A percentile compares a stretch with the other conserved stretches of the same genome.
Evolutionary conservation across 2,888 invertebrate genomes (phyloP).

Genomic region (Dicycla oo): DNA sequence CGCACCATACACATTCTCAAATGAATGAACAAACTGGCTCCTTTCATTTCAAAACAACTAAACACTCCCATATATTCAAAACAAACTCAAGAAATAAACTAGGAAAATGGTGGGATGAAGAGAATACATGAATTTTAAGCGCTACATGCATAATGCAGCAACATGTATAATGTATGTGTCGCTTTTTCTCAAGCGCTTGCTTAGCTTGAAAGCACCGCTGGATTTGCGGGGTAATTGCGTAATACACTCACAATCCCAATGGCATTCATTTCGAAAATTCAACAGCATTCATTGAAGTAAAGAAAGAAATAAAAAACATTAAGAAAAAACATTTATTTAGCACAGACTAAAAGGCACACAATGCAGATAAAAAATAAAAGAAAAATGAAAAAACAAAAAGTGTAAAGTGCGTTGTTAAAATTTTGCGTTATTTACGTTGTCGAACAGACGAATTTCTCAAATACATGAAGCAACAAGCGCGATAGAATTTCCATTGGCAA

Average conservation of each 20-base stretch:
- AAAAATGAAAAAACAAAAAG: no score
- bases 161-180: constrained; percentile 47
- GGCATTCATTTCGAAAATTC: background rate
- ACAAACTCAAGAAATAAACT: constrained; percentile 28
- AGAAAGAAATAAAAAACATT: no score
- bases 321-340: no score
- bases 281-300: no score
- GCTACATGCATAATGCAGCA: constrained; percentile 33
- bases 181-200: constrained; percentile 22
- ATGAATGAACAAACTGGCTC: background rate
- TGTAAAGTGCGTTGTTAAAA: no score
- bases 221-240: background rate
- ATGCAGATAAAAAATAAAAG: no score
- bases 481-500: no score
- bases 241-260: background rate
- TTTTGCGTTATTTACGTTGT: no score
- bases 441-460: no score
- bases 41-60: constrained; percentile 11
- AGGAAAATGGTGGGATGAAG: constrained; percentile 7
- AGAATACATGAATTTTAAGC: constrained; percentile 44
- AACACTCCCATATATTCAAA: constrained; percentile 39
- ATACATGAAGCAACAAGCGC: no score
- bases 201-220: constrained; percentile 36
- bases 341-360: no score
- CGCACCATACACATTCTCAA: background rate